phyloP scores from a whole-genome alignment of 2,113 vertebrate species.

The cattle (Bos taurus) region ARS-UCD2.0 NC_037343.1:78095501-78096000 shows the following conservation, averaged over 20 bases:
- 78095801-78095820: not conserved
- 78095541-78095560: not conserved
- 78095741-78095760: not conserved
- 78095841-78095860: not conserved
- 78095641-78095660: not conserved
- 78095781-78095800: not conserved
- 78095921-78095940: not conserved
- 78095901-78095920: not conserved
- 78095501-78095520: not conserved
- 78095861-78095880: not conserved
- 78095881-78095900: not conserved
- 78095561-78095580: not conserved
- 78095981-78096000: not conserved
- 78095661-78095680: not conserved
- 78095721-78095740: not conserved
- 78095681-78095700: accelerated
- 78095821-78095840: not conserved
- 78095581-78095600: accelerated
- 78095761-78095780: not conserved
- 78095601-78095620: not conserved
- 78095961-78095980: not conserved
- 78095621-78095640: not conserved
- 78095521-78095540: not conserved
- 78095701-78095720: accelerated
- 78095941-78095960: not conserved